Evolutionary conservation across 2,888 invertebrate genomes (phyloP), one percentile per base, ranked within the genome.

Genomic region (Candidula unifasciata): DNA sequence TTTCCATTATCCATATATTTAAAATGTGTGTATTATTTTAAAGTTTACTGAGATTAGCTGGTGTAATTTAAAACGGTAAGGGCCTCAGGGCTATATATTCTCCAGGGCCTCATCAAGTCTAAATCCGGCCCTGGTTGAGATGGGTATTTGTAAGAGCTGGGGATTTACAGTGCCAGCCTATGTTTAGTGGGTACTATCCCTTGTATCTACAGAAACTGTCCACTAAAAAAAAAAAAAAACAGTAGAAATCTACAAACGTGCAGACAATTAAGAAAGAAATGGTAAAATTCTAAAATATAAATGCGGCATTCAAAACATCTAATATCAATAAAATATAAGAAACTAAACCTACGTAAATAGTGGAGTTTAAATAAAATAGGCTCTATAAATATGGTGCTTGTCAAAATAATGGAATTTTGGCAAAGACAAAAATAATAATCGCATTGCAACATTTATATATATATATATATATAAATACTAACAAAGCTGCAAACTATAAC

Each of bases 381-480:
- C 21, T 44, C 33, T 74, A 27, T 74, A 74, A 52, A 74, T 27
- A 74, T 27, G 30, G 54, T 74, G 74, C 54, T 30, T 5, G 52
- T 74, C 2, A 57, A 74, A 74, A 74, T 54, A 74, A 71, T 37
- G 35, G 3, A 74, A 30, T 74, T 2, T 74, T 54, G 21, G 44
- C 74, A 74, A 54, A 16, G 54, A n/a, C 27, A 44, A 54, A n/a
- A 74, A 3, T 74, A 54, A 44, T 44, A 54, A 74, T 54, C n/a
- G 74, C 74, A 74, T 54, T 54, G 18, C 74, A 54, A 54, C 21
- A 54, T 0, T 74, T 30, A 30, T n/a, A n/a, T n/a, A n/a, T n/a
- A n/a, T n/a, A n/a, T n/a, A n/a, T n/a, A n/a, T n/a, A n/a, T n/a
- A 13, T 27, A 74, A 54, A 74, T 74, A 74, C 73, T 74, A 54